Percentiles rank a stretch among this genome's conserved stretches.
Conservation (phyloP, 2,888 invertebrate genomes). For the Fragum whitleyi region DNA sequence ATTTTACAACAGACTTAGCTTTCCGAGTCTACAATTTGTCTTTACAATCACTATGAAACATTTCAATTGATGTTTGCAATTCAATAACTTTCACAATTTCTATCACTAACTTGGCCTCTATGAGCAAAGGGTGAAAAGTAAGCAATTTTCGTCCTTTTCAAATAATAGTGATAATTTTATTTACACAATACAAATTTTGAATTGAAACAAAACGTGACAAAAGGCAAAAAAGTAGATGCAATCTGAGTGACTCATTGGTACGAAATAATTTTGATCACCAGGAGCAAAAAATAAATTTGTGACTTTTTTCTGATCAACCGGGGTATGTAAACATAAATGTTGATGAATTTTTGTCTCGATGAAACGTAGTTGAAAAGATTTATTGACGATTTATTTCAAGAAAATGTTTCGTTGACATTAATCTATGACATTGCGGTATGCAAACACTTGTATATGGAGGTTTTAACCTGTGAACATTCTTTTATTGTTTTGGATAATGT, state of each 20-base stretch:
- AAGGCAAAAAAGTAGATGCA: conserved; percentile 12
- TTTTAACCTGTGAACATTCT: background rate
- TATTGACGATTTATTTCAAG: background rate
- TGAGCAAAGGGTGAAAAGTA: background rate
- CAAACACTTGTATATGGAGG: background rate
- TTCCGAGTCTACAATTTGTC: no score
- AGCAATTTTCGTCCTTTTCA: background rate
- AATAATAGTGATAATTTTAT: background rate
- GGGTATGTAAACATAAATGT: conserved; percentile 17
- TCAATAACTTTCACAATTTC: no score
- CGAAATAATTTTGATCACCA: conserved; percentile 4
- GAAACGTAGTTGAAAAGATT: background rate
- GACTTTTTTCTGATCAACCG: background rate
- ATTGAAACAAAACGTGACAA: background rate
- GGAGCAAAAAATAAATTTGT: conserved; percentile 17
- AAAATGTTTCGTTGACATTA: conserved; percentile 1
- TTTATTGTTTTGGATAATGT: background rate
- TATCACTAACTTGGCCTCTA: no score
- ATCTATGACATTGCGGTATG: background rate
- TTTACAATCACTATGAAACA: no score
- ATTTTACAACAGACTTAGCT: no score
- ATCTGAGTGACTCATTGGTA: background rate
- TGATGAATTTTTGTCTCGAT: background rate
- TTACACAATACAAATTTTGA: background rate
- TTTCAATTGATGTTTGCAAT: no score